Conservation (phyloP, 2,888 invertebrate species). For the Eudemis profundana region DNA sequence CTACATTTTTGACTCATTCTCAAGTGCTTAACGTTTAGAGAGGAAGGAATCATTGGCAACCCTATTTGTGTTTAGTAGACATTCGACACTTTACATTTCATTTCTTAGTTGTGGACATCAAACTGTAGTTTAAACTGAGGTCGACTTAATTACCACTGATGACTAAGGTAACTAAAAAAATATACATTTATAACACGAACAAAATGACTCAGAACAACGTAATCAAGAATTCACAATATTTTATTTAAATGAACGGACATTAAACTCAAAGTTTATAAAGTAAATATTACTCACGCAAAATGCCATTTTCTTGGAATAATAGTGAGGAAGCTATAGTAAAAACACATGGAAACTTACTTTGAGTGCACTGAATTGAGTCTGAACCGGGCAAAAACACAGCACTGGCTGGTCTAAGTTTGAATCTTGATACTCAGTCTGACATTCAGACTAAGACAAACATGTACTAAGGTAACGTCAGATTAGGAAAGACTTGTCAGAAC, state of each 20-base stretch:
- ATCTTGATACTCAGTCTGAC: neutral
- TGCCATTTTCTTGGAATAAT: conserved; percentile 5
- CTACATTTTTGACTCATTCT: too few relatives aligned
- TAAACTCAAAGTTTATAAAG: conserved; percentile 3
- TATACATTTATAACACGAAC: neutral
- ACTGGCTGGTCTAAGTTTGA: neutral
- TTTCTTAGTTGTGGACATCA: conserved; percentile 21
- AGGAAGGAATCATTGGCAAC: neutral
- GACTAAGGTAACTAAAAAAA: neutral
- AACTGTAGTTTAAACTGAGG: neutral
- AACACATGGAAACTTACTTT: neutral
- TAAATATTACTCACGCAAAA: conserved; percentile 11
- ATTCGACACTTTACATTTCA: conserved; percentile 3
- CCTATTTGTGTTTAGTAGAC: neutral
- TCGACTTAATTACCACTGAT: neutral
- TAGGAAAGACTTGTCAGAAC: neutral
- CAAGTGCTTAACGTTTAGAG: neutral
- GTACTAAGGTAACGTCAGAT: neutral
- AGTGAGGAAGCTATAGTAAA: conserved; percentile 9
- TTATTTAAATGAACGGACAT: neutral
- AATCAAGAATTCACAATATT: conserved; percentile 7
- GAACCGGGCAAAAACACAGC: neutral
- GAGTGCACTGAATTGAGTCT: neutral
- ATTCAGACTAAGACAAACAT: neutral
- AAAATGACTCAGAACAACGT: neutral